A percentile compares a stretch with the other conserved stretches of the same genome.
phyloP scores from a whole-genome alignment of 2,797 vertebrate species.

The Peromyscus aztecus region DNA sequence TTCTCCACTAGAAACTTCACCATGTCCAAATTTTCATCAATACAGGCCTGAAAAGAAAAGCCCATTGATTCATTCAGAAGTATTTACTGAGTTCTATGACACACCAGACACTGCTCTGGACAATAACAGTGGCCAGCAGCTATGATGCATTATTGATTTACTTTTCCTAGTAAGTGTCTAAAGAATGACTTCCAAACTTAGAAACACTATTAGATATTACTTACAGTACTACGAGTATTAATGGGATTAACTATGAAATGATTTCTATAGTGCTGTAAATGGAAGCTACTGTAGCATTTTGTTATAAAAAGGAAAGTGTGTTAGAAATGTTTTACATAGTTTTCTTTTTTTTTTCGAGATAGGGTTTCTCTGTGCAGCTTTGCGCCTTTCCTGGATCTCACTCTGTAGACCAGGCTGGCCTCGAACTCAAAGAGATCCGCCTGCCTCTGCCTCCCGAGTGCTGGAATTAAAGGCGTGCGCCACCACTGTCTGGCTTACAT shows the following conservation, averaged over 20 bases:
- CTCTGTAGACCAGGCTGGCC: too few relatives aligned
- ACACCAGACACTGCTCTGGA: not conserved
- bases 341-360: not conserved
- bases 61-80: conserved; percentile 48
- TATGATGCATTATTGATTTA: not conserved
- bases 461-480: too few relatives aligned
- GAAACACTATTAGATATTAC: not conserved
- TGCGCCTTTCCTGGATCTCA: too few relatives aligned
- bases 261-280: not conserved
- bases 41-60: conserved; percentile 87
- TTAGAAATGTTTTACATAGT: conserved; percentile 8
- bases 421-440: too few relatives aligned
- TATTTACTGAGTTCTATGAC: not conserved
- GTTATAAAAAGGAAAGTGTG: not conserved
- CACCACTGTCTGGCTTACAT: not conserved
- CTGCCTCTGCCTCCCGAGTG: too few relatives aligned
- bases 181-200: not conserved
- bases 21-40: conserved; percentile 91
- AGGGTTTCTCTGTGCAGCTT: too few relatives aligned
- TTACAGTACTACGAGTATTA: not conserved
- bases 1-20: conserved; percentile 90
- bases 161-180: not conserved
- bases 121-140: not conserved
- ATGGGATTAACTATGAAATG: not conserved
- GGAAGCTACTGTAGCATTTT: not conserved